These are phyloP conservation scores for Heliconius himera DNA, from an alignment of 1,140 invertebrate species.

Conservation along the genomic window DNA sequence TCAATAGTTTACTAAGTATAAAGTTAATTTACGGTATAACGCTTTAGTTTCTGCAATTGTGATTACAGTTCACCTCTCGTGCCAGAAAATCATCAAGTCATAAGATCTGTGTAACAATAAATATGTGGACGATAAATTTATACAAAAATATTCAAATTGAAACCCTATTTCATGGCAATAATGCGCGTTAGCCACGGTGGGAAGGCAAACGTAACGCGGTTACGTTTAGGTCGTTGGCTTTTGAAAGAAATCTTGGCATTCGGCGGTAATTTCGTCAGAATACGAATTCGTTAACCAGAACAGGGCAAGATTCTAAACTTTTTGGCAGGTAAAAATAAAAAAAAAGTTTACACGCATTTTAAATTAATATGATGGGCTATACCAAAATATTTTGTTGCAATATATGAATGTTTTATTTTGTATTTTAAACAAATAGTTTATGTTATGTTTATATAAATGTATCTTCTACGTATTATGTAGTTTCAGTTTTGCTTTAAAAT, in stretches of 20 bases:
- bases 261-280: slow-evolving; percentile 70
- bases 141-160: slow-evolving; percentile 30
- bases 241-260: slow-evolving; percentile 77
- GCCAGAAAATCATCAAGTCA: slow-evolving; percentile 56
- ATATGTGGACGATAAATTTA: neutral
- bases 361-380: neutral
- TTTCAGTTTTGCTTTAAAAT: neutral
- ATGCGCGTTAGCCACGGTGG: neutral
- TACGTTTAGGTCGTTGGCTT: slow-evolving; percentile 70
- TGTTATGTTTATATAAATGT: too few relatives aligned
- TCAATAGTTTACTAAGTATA: neutral
- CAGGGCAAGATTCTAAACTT: slow-evolving; percentile 27
- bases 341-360: neutral
- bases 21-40: slow-evolving; percentile 23
- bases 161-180: slow-evolving; percentile 40
- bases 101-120: slow-evolving; percentile 34
- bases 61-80: slow-evolving; percentile 48
- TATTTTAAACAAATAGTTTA: too few relatives aligned
- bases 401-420: neutral
- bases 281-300: slow-evolving; percentile 67
- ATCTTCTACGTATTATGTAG: too few relatives aligned
- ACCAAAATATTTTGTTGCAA: neutral
- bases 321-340: slow-evolving; percentile 37
- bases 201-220: slow-evolving; percentile 40
- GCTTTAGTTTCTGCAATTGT: slow-evolving; percentile 53